These are phyloP conservation scores for Amiota minor DNA, from an alignment of 2,888 invertebrate genomes.

Conservation along the genomic window DNA sequence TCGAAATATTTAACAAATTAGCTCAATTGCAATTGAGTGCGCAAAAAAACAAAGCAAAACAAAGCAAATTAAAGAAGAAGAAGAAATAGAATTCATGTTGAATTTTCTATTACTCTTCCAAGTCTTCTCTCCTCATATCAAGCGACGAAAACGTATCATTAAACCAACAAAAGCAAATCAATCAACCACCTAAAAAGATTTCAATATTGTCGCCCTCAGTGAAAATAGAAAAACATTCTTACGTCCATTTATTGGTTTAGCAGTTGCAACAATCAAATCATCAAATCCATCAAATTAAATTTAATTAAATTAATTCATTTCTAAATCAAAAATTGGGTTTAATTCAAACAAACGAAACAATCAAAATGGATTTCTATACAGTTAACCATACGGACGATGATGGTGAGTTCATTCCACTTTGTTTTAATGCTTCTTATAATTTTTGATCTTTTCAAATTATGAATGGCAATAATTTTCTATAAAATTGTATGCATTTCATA, in stretches of 20 bases:
- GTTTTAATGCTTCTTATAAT: not conserved
- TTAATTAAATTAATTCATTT: not conserved
- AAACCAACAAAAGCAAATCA: not conserved
- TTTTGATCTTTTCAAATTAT: too few species aligned
- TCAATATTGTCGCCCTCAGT: not conserved
- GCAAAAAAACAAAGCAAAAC: too few species aligned
- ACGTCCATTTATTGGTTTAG: not conserved
- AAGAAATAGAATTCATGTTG: too few species aligned
- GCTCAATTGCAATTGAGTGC: too few species aligned
- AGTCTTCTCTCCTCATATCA: too few species aligned
- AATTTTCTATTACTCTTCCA: too few species aligned
- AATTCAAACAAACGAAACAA: slow-evolving; percentile 15
- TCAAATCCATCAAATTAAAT: not conserved
- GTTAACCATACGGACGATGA: slow-evolving; percentile 50
- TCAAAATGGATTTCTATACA: slow-evolving; percentile 66
- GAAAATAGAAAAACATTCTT: not conserved
- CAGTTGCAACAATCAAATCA: not conserved
- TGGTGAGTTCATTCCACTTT: slow-evolving; percentile 58
- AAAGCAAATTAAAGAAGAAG: too few species aligned
- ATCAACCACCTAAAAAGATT: not conserved
- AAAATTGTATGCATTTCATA: too few species aligned
- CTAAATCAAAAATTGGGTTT: slow-evolving; percentile 19
- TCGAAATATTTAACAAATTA: too few species aligned
- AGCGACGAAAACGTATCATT: too few species aligned
- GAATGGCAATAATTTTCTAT: too few species aligned